phyloP scores from a whole-genome alignment of 2,888 invertebrate species.

The Mantis religiosa region DNA sequence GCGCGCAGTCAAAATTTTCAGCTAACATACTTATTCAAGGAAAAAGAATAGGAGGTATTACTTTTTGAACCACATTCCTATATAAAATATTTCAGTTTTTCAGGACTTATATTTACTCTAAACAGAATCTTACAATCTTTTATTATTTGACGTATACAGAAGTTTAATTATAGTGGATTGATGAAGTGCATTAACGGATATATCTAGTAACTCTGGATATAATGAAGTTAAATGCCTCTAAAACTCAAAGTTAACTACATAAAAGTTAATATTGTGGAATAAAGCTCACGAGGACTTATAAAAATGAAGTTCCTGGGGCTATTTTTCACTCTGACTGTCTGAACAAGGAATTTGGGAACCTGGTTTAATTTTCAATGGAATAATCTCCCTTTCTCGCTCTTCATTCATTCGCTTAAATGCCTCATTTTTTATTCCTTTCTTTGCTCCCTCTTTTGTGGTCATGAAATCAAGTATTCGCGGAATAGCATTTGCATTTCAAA shows the following conservation, averaged over 20 bases:
- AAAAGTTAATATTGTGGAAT: background rate
- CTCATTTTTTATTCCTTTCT: background rate
- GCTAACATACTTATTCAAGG: no score
- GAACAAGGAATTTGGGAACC: background rate
- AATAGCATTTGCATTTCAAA: background rate
- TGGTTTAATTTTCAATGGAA: background rate
- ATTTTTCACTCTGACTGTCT: background rate
- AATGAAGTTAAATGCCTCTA: no score
- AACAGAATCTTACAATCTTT: no score
- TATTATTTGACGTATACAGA: no score
- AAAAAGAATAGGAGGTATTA: no score
- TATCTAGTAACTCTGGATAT: no score
- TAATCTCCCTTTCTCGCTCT: background rate
- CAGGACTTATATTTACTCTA: no score
- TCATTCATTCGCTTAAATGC: background rate
- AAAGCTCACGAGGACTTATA: background rate
- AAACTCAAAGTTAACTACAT: background rate
- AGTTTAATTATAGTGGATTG: no score
- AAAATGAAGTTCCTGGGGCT: background rate
- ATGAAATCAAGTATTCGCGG: background rate
- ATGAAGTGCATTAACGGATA: no score
- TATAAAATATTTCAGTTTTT: no score
- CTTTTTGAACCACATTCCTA: no score
- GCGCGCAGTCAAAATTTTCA: no score
- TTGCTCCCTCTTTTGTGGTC: background rate